Percentiles rank a stretch among this genome's conserved stretches.
These are phyloP conservation scores for Caranx melampygus DNA, from an alignment of 2,113 vertebrate genomes.

Conservation along the genomic window DNA sequence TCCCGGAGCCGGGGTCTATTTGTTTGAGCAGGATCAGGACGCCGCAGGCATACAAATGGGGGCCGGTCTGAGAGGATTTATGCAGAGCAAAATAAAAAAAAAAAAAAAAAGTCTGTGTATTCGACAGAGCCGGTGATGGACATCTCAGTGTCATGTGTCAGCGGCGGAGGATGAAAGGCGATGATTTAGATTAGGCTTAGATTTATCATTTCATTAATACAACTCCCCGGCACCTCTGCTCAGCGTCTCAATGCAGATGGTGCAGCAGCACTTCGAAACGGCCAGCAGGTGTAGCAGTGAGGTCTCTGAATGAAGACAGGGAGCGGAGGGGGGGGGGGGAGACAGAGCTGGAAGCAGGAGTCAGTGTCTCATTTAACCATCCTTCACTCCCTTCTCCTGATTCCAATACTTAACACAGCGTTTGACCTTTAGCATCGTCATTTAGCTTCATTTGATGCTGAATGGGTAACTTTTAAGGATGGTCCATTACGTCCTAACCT, in stretches of 20 bases:
- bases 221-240: slow-evolving; percentile 10
- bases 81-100: slow-evolving; percentile 38
- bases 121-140: slow-evolving; percentile 51
- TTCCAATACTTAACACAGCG: slow-evolving; percentile 19
- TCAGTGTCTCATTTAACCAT: slow-evolving; percentile 37
- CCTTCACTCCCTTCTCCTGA: slow-evolving; percentile 9
- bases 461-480: background rate
- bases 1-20: slow-evolving; percentile 37
- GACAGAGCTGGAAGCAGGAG: slow-evolving; percentile 33
- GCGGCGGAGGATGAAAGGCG: slow-evolving; percentile 37
- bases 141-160: slow-evolving; percentile 54
- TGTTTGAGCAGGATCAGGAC: slow-evolving; percentile 46
- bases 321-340: slow-evolving; percentile 8
- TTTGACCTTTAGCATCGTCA: slow-evolving; percentile 44
- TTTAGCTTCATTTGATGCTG: slow-evolving; percentile 13
- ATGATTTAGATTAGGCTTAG: slow-evolving; percentile 59
- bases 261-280: slow-evolving; percentile 48
- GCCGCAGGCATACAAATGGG: slow-evolving; percentile 47
- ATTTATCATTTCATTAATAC: slow-evolving; percentile 41
- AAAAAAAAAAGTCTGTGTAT: background rate
- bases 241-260: slow-evolving; percentile 2
- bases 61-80: slow-evolving; percentile 46
- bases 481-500: background rate
- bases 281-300: slow-evolving; percentile 80
- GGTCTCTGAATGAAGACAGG: slow-evolving; percentile 50